Conservation (phyloP, 2,888 invertebrate species). For the Lasius platythorax region DNA sequence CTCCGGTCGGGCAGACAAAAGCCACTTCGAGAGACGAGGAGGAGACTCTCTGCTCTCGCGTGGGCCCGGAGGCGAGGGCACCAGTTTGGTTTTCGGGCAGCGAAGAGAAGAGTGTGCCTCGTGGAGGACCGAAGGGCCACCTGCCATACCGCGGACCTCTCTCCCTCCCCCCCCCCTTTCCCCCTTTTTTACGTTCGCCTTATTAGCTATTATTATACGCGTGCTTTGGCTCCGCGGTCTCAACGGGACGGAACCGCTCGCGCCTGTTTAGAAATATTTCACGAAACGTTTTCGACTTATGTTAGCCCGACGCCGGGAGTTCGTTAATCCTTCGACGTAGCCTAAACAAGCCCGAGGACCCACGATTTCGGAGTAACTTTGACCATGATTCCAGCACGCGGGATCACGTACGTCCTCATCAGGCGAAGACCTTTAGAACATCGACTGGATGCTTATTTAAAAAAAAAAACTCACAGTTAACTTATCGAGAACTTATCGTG, state of each 20-base stretch:
- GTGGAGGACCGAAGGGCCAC: slow-evolving; percentile 77
- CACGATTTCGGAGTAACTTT: slow-evolving; percentile 43
- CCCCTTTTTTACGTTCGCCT: slow-evolving; percentile 79
- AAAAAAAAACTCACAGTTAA: not conserved
- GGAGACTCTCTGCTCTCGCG: slow-evolving; percentile 71
- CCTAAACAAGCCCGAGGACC: slow-evolving; percentile 80
- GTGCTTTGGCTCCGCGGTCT: slow-evolving; percentile 76
- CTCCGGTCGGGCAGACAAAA: slow-evolving; percentile 76
- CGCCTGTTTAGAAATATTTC: slow-evolving; percentile 84
- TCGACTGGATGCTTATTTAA: not conserved
- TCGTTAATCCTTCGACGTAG: slow-evolving; percentile 82
- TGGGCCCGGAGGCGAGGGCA: slow-evolving; percentile 76
- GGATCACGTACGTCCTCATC: not conserved
- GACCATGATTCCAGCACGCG: not conserved
- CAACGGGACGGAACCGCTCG: slow-evolving; percentile 63
- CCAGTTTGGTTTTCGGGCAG: slow-evolving; percentile 71
- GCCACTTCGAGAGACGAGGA: slow-evolving; percentile 52
- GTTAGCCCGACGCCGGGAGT: slow-evolving; percentile 74
- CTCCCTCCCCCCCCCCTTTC: too few species aligned
- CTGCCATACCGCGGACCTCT: slow-evolving; percentile 81
- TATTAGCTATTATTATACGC: slow-evolving; percentile 85
- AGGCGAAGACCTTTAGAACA: not conserved
- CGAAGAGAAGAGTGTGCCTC: slow-evolving; percentile 78
- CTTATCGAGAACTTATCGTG: not conserved
- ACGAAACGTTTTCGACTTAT: slow-evolving; percentile 76